phyloP scores from a whole-genome alignment of 2,797 vertebrate species.

The Sebastes paucispinis region DNA sequence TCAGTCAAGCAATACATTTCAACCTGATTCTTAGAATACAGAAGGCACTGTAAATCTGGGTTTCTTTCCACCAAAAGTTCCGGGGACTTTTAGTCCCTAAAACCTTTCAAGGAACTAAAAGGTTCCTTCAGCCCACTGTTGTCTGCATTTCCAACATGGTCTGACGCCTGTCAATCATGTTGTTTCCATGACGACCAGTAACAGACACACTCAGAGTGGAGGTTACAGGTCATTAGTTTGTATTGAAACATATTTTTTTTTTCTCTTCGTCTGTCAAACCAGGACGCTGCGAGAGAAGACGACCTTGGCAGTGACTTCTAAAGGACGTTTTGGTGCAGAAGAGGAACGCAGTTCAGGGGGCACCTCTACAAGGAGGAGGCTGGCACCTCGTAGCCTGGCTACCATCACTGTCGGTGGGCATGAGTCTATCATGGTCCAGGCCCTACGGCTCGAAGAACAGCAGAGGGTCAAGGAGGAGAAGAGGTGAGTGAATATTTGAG shows the following conservation, averaged over 20 bases:
- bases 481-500: conserved; percentile 78
- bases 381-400: conserved; percentile 86
- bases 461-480: conserved; percentile 94
- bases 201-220: too few species aligned
- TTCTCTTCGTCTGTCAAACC: conserved; percentile 42
- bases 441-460: conserved; percentile 92
- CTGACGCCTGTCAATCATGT: too few species aligned
- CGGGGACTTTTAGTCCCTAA: too few species aligned
- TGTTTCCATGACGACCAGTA: too few species aligned
- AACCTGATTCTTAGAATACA: too few species aligned
- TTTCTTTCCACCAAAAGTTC: too few species aligned
- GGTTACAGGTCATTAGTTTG: too few species aligned
- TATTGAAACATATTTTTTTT: not conserved
- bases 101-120: too few species aligned
- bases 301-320: conserved; percentile 89
- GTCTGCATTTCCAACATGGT: too few species aligned
- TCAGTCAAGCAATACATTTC: too few species aligned
- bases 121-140: too few species aligned
- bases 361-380: conserved; percentile 90
- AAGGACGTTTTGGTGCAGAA: conserved; percentile 89
- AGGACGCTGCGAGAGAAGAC: conserved; percentile 95
- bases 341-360: conserved; percentile 87
- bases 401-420: conserved; percentile 87
- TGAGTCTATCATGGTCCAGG: conserved; percentile 95
- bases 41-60: too few species aligned